phyloP scores from a whole-genome alignment of 1,140 invertebrate species.

The Leptopilina boulardi region DNA sequence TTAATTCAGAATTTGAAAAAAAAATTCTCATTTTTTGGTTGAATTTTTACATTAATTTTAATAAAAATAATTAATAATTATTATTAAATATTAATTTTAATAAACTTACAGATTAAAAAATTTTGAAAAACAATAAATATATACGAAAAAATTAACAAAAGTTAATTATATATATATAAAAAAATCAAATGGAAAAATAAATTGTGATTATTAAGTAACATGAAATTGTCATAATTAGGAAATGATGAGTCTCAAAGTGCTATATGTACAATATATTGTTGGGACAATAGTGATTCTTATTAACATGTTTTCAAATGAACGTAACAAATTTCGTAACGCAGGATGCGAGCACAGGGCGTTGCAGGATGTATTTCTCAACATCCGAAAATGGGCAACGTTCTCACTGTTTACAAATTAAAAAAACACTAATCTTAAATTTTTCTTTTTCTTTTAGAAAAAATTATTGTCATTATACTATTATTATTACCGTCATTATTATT shows the following conservation, averaged over 20 bases:
- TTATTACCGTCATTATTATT: too few species aligned
- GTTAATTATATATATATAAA: neutral
- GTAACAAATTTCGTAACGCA: constrained; percentile 57
- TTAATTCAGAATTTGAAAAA: neutral
- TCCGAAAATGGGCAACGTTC: constrained; percentile 49
- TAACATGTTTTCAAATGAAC: constrained; percentile 52
- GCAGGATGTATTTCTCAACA: constrained; percentile 48
- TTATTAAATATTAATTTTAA: too few species aligned
- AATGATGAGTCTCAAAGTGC: constrained; percentile 25
- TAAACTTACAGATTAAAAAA: too few species aligned
- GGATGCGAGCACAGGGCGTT: constrained; percentile 49
- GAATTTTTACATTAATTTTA: too few species aligned
- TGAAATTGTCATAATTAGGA: neutral
- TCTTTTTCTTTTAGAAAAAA: too few species aligned
- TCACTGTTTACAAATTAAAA: neutral
- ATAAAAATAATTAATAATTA: too few species aligned
- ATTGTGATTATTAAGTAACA: neutral
- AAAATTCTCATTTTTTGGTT: too few species aligned
- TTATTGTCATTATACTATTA: too few species aligned
- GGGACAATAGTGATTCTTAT: constrained; percentile 52
- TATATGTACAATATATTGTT: neutral
- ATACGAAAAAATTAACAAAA: too few species aligned
- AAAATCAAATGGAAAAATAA: neutral
- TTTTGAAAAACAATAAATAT: too few species aligned
- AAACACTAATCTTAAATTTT: neutral